These are phyloP conservation scores for Amaurobius ferox DNA, from an alignment of 2,888 invertebrate genomes.

Conservation along the genomic window DNA sequence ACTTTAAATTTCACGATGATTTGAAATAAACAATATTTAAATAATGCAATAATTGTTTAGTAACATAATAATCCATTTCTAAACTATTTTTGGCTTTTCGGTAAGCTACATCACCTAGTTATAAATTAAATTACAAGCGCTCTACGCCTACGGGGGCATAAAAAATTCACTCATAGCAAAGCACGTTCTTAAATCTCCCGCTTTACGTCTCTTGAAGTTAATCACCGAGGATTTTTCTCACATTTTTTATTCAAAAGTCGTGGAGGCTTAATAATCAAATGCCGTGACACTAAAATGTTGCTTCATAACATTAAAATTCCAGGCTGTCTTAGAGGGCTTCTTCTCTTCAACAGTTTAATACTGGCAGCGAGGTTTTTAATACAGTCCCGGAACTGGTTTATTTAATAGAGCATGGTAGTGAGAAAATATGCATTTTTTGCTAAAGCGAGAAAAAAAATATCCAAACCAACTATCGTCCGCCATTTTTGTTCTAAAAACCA, in stretches of 20 bases:
- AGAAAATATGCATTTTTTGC: neutral
- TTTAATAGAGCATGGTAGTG: neutral
- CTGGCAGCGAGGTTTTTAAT: neutral
- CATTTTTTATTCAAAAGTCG: neutral
- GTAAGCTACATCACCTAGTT: too few species aligned
- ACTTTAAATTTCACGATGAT: too few species aligned
- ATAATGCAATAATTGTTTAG: too few species aligned
- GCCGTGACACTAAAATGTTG: neutral
- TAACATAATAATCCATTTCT: too few species aligned
- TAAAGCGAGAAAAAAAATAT: too few species aligned
- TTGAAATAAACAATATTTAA: too few species aligned
- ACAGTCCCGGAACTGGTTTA: neutral
- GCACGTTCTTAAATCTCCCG: neutral
- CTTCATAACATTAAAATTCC: neutral
- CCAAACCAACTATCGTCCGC: too few species aligned
- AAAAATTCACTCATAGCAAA: neutral
- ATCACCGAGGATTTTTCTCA: neutral
- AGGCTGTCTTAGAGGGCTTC: neutral
- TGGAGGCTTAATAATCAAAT: neutral
- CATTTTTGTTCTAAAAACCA: too few species aligned
- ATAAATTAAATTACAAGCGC: neutral
- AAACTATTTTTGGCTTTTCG: too few species aligned
- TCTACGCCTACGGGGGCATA: neutral
- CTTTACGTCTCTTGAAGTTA: neutral
- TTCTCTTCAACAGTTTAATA: neutral